Base-by-base conservation (phyloP, 2,113 vertebrate species). In the Poeciliopsis turrubarensis region DNA sequence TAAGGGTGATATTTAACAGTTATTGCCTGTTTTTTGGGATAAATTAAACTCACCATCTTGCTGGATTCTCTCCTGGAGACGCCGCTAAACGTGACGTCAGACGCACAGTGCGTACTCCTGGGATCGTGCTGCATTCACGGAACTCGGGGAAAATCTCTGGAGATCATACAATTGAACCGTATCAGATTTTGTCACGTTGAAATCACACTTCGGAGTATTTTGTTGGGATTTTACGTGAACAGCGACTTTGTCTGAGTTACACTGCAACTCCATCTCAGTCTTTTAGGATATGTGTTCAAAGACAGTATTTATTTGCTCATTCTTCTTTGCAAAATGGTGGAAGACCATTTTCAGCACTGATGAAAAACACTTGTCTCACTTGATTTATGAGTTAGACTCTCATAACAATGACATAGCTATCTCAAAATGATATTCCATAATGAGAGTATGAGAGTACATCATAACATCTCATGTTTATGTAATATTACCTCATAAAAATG, bases 31-130 rank as follows among this genome's bases (percentile, higher is more conserved):
- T 80, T 86, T 72, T 54, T 39, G 8, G 11, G 75, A 83, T 70
- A 78, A 82, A 86, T 77, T 74, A 32, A 74, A 93, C 94, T 95
- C 93, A 95, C 95, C 95, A 95, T 95, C 93, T 95, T 95, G 92
- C 92, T 88, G 87, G 89, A 89, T 92, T 92, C 81, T 88, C 78
- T 93, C 90, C 84, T 91, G 84, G 91, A 94, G 94, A 95, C 94
- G 94, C 93, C 86, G 79, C 89, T 69, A 87, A 89, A 87, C 89
- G 15, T 92, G 90, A 93, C 93, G 92, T 93, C 84, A 91, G 79
- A 83, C 86, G 88, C 30, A 92, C 65, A 60, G 60, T 5, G 70
- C 41, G 71, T 41, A 17, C 61, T 51, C 22, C 26, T 29, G 1
- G 3, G 3, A 34, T 74, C 17, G 13, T 74, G 84, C 13, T 80